A percentile compares a stretch with the other conserved stretches of the same genome.
Conservation (phyloP, 2,888 invertebrate species). For the Clunio marinus region DNA sequence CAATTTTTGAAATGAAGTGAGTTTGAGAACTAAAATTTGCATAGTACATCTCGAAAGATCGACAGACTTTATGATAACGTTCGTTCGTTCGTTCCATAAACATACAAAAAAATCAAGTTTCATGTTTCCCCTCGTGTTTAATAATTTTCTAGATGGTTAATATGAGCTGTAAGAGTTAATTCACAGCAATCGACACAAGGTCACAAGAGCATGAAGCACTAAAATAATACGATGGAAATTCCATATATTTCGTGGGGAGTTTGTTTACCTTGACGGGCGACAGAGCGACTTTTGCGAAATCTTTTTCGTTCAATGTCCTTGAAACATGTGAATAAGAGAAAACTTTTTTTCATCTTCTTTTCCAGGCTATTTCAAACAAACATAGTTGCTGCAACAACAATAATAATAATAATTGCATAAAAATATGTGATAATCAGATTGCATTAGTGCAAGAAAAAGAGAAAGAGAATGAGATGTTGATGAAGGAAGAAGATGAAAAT, state of each 20-base stretch:
- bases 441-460: conserved; percentile 6
- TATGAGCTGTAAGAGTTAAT: no score
- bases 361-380: conserved; percentile 12
- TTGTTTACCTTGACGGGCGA: not conserved
- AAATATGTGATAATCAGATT: conserved; percentile 15
- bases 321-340: conserved; percentile 9
- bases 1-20: no score
- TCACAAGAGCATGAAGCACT: no score
- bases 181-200: no score
- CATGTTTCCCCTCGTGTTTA: no score
- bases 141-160: no score
- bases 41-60: no score
- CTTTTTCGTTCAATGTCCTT: not conserved
- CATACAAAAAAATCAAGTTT: no score
- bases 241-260: not conserved
- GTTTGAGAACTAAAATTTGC: no score
- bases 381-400: conserved; percentile 2
- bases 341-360: not conserved
- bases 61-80: no score
- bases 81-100: no score
- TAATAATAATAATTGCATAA: conserved; percentile 16
- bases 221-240: not conserved
- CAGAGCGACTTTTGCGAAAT: not conserved
- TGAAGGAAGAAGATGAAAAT: conserved; percentile 31
- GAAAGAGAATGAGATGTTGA: conserved; percentile 38